Conservation (phyloP, 2,113 vertebrate species). For the Pluvialis apricaria region DNA sequence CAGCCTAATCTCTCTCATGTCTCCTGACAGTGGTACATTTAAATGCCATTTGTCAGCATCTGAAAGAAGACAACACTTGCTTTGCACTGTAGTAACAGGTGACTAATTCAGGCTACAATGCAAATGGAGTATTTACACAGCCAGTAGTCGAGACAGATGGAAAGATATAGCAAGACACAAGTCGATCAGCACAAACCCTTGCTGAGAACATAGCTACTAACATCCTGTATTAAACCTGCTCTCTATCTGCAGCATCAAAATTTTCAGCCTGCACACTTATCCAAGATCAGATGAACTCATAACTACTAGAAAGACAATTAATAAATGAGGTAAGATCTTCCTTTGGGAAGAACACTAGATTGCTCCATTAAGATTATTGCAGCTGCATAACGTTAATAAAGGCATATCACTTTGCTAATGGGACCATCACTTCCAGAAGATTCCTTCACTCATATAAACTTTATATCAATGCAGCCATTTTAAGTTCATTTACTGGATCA, state of each 20-base stretch:
- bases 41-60: background rate
- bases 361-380: conserved; percentile 59
- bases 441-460: conserved; percentile 36
- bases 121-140: background rate
- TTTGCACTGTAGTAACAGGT: background rate
- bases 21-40: background rate
- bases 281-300: conserved; percentile 49
- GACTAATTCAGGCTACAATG: background rate
- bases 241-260: background rate
- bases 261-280: background rate
- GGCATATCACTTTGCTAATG: conserved; percentile 8
- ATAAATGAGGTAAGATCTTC: conserved; percentile 63
- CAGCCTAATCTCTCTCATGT: background rate
- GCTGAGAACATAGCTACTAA: background rate
- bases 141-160: background rate
- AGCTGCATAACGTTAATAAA: conserved; percentile 45
- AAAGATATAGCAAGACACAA: background rate
- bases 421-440: conserved; percentile 35
- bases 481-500: background rate
- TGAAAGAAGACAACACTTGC: background rate
- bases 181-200: fast-evolving
- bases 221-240: background rate
- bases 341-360: conserved; percentile 52
- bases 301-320: conserved; percentile 52
- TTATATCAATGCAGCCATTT: background rate